Evolutionary conservation across 2,113 vertebrate species (phyloP), one percentile per base, ranked within the genome.

Genomic region (Spea multiplicata): DNA sequence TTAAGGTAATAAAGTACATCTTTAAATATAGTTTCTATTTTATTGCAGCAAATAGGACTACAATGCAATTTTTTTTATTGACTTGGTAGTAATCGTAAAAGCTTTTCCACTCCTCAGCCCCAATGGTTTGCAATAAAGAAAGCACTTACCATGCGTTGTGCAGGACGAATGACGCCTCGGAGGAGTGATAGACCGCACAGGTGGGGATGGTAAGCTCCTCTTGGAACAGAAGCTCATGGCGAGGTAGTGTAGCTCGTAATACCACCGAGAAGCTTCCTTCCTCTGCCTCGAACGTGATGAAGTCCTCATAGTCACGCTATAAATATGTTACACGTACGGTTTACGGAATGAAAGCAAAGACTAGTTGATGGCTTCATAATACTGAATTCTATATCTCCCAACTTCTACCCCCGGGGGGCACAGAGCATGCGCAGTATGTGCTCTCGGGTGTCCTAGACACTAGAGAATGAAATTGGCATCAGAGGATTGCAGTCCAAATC

Each of bases 221-320:
- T 0, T 95, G 96, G 66, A 93, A 87, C 75, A 87, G 85, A 68
- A 99, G 83, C 10, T 50, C 71, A 66, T 87, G 83, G 6, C 57
- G 73, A 2, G 94, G 95, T 46, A 95, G 81, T 0, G 78, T 48
- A 50, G 96, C 96, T 69, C 4, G 86, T 46, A 99, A 89, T 9
- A 64, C 66, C 12, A 99, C 92, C 62, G 83, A 88, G 84, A 99
- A 96, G 30, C 81, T 86, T 0, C 94, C 94, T 17, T 94, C 91
- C 57, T 89, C 90, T 73, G 90, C 84, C 81, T 88, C 86, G 88
- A 99, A 96, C 81, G 88, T 90, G 82, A 99, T 89, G 65, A 71
- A 89, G 90, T 98, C 96, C 66, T 86, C 16, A 47, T 96, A 96
- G 48, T 95, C 92, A 71, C 90, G 91, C 96, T 98, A 89, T 46